phyloP scores from a whole-genome alignment of 2,888 invertebrate species.

The Patella pellucida region DNA sequence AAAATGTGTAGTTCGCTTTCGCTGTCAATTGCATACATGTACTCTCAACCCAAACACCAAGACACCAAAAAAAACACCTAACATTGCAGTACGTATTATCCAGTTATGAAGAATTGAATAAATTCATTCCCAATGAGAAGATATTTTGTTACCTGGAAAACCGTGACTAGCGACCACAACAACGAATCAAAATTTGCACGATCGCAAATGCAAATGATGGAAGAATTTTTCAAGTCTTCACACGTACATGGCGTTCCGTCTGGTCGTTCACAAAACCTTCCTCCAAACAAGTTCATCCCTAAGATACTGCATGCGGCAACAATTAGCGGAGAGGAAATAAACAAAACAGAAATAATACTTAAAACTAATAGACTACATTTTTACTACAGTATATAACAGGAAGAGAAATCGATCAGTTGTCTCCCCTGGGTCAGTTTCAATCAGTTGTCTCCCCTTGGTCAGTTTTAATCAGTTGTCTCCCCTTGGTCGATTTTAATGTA shows the following conservation, averaged over 20 bases:
- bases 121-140: constrained; percentile 25
- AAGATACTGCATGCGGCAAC: constrained; percentile 89
- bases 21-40: too few species aligned
- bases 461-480: too few species aligned
- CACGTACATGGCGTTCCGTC: constrained; percentile 84
- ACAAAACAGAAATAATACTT: constrained; percentile 17
- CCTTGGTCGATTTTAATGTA: too few species aligned
- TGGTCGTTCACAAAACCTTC: constrained; percentile 95
- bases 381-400: not conserved
- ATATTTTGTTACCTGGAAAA: constrained; percentile 75
- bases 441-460: too few species aligned
- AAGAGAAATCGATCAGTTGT: not conserved
- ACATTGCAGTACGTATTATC: too few species aligned
- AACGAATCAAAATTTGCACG: constrained; percentile 73
- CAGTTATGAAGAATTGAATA: too few species aligned
- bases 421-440: too few species aligned
- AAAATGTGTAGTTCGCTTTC: too few species aligned
- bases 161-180: constrained; percentile 73
- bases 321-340: constrained; percentile 24
- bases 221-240: constrained; percentile 81
- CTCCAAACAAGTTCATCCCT: constrained; percentile 99
- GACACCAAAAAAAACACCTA: too few species aligned
- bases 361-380: not conserved
- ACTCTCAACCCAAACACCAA: too few species aligned
- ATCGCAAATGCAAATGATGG: constrained; percentile 69